phyloP scores from a whole-genome alignment of 2,113 vertebrate species.

The Numida meleagris region DNA sequence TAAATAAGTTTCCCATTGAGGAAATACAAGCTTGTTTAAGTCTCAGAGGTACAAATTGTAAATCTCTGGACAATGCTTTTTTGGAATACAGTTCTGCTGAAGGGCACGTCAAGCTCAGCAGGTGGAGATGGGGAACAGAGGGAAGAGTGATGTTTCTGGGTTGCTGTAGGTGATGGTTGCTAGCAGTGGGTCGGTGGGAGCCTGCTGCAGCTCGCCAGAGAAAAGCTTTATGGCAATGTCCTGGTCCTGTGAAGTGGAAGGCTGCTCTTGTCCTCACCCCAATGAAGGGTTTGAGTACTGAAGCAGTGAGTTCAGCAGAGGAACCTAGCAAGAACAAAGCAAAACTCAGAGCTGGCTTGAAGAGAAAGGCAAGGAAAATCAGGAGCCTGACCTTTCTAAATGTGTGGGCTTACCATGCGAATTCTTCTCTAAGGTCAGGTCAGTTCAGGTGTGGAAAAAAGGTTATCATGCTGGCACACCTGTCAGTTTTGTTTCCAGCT shows the following conservation, averaged over 20 bases:
- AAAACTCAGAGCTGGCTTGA: background rate
- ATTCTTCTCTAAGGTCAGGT: background rate
- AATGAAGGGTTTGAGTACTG: background rate
- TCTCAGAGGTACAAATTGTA: background rate
- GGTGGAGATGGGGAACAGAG: background rate
- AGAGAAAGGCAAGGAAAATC: background rate
- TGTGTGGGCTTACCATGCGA: background rate
- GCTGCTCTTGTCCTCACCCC: background rate
- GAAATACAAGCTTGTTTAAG: background rate
- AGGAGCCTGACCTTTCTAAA: background rate
- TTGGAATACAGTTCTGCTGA: background rate
- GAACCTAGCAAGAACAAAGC: background rate
- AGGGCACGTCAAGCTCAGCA: background rate
- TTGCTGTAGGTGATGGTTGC: background rate
- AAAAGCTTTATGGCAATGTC: background rate
- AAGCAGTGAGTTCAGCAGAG: background rate
- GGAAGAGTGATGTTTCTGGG: background rate
- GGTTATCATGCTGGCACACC: background rate
- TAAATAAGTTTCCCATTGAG: background rate
- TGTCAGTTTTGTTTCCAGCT: background rate
- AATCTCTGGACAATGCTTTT: background rate
- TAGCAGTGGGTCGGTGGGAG: background rate
- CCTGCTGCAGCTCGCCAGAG: background rate
- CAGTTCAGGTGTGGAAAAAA: background rate
- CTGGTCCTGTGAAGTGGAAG: background rate